Base-by-base conservation (phyloP, 2,888 invertebrate species). In the Syritta pipiens region DNA sequence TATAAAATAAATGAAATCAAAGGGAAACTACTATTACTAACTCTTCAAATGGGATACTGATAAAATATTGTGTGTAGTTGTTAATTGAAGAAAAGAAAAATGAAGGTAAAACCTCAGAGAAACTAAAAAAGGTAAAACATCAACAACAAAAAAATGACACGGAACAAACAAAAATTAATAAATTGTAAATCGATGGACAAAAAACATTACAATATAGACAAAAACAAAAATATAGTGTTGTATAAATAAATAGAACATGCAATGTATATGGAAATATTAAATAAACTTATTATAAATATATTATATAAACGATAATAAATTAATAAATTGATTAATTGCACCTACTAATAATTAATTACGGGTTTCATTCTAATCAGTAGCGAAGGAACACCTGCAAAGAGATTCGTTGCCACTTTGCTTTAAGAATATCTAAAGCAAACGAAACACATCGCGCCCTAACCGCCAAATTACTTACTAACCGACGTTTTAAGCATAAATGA, bases 271-370 rank as follows among this genome's bases (percentile, higher is more conserved):
- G n/a, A n/a, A 76, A 83, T 83, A 84, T 84, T 83, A 82, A 82
- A 82, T 82, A 84, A 82, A 67, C 62, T 79, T 74, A 79, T 74
- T 82, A 84, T 85, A 85, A 84, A 86, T 83, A 86, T 83, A 84
- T 84, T 85, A 86, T 85, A 85, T 86, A 86, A 86, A 86, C 85
- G 85, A 86, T 86, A 86, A 86, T 86, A 85, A 85, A 85, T 84
- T 85, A 85, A 85, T 85, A 86, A 85, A 86, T 85, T 85, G 86
- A 86, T 86, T 86, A 86, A 86, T 85, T 86, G 86, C 86, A 86
- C 86, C 86, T 84, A 84, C 68, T 75, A 62, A 86, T 85, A 86
- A 85, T 85, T 85, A 84, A 85, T 85, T 84, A 84, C 12, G 20
- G 28, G 49, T 79, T 62, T 74, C 44, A 60, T 51, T 69, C n/a